Evolutionary conservation across 2,888 invertebrate genomes (phyloP).

Genomic region (Rhodophaea formosa): DNA sequence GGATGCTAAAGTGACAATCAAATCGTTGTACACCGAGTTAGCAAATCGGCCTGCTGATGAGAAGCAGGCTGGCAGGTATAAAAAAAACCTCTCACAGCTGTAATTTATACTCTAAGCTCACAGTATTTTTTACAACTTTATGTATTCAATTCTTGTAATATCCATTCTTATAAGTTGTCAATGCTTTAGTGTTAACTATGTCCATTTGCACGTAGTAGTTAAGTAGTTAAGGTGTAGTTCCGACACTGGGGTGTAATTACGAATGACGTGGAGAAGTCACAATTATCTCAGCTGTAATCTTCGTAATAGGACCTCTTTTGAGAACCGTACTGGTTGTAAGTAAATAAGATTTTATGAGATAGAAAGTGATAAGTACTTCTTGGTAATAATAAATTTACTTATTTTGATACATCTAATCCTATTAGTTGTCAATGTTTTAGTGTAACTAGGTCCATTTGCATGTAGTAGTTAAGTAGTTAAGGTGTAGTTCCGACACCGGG

Average conservation of each 20-base stretch:
- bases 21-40: too few species aligned
- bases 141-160: too few species aligned
- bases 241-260: neutral
- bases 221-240: slow-evolving; percentile 5
- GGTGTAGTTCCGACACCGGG: neutral
- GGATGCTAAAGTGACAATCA: too few species aligned
- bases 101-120: too few species aligned
- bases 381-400: too few species aligned
- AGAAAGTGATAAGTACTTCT: too few species aligned
- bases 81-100: too few species aligned
- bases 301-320: neutral
- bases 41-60: too few species aligned
- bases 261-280: neutral
- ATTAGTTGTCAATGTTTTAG: neutral
- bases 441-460: neutral
- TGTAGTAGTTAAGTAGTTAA: slow-evolving; percentile 4
- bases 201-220: slow-evolving; percentile 3
- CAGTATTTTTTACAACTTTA: too few species aligned
- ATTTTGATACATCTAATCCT: neutral
- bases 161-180: neutral
- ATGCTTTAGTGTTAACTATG: neutral
- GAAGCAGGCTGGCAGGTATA: too few species aligned
- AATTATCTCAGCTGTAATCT: neutral
- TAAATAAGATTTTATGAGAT: neutral
- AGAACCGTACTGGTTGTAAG: neutral